Evolutionary conservation across 2,113 vertebrate species (phyloP), one percentile per base, ranked within the genome.

Genomic region (Anolis sagrei): DNA sequence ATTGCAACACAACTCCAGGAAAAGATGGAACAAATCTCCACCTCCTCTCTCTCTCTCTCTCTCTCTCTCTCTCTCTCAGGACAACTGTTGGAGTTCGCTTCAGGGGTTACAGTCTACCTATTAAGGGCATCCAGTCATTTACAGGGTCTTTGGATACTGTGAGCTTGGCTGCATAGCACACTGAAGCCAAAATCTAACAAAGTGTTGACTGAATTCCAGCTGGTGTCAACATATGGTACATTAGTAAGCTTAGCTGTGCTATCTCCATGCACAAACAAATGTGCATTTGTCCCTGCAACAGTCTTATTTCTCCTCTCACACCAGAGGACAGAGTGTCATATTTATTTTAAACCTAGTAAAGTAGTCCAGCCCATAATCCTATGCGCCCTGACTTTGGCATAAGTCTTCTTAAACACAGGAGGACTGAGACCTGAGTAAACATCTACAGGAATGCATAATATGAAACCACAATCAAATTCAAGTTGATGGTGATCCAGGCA

Each of bases 201-300:
- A 93, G 92, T 76, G 73, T 78, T 90, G 90, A 94, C 92, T 93
- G 92, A 86, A 90, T 91, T 92, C 90, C 94, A 96, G 93, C 94
- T 95, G 95, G 94, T 94, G 94, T 92, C 94, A 95, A 91, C 95
- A 96, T 95, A 93, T 90, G 91, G 91, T 78, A 81, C 83, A 92
- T 64, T 92, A 92, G 86, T 81, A 86, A 90, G 94, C 95, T 96
- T 96, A 95, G 95, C 95, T 95, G 94, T 87, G 11, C 76, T 93
- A 94, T 93, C 93, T 93, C 91, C 92, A 75, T 94, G 93, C 95
- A 93, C 93, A 96, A 96, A 96, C 91, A 95, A 94, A 91, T 72
- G 88, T 94, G 79, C 93, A 94, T 96, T 96, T 96, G 93, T 95
- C 95, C 93, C 93, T 73, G 78, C 0, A 1, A 94, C 93, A 94